Base-by-base conservation (phyloP, 2,888 invertebrate genomes). In the Linnaemya vulpina region DNA sequence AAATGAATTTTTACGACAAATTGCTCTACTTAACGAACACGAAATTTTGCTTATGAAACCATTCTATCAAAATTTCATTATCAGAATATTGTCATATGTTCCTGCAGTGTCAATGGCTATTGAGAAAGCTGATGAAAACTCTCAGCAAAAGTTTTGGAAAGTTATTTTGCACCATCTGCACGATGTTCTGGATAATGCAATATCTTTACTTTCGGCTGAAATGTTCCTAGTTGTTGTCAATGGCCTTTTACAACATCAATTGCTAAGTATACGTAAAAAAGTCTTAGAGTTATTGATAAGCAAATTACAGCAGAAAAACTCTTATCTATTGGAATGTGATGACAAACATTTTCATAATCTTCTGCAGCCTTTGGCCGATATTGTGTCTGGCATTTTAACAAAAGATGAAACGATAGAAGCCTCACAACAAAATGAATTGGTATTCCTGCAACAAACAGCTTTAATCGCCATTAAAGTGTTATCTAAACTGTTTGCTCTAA, bases 221-320 rank as follows among this genome's bases (percentile, higher is more conserved):
- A 95, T 97, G 93, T 97, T 98, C 91, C 92, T 98, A 22, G 93
- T 95, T 53, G 97, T 97, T 0, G 94, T 98, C 0, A 94, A 95
- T 86, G 95, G 95, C 0, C 92, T 99, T 71, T 92, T 96, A 88
- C 94, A 94, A 67, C 96, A 97, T 89, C 94, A 95, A 51, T 91
- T 96, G 25, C 92, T 94, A 15, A 94, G 95, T 8, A 95, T 98
- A 0, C 94, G 96, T 86, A 94, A 96, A 82, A 96, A 97, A 90
- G 95, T 97, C 0, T 94, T 99, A 92, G 98, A 98, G 89, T 92
- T 99, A 51, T 92, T 99, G 0, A 97, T 97, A 88, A 94, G 94
- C 10, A 97, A 98, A 92, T 93, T 98, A 9, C 95, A 96, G 87
- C 94, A 94, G 83, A 94, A 95, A 83, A 93, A 94, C 4, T 94